phyloP scores from a whole-genome alignment of 2,797 vertebrate species.

The Gymnopithys bicolor region DNA sequence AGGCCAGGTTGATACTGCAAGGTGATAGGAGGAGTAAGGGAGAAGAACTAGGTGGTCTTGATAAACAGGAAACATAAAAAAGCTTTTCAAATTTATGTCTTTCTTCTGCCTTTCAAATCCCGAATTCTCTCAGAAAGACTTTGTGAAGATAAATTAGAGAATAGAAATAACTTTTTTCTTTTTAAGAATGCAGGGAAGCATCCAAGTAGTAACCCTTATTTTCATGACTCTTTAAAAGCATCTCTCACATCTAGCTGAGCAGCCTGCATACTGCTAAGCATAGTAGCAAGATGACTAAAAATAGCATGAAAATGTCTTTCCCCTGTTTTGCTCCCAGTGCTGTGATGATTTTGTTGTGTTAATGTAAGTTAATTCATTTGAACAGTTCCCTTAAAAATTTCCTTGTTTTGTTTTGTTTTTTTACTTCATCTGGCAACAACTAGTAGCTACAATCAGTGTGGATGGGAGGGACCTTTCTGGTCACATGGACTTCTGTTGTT shows the following conservation, averaged over 20 bases:
- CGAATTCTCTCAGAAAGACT: background rate
- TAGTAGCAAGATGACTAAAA: slow-evolving; percentile 35
- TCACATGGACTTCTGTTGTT: background rate
- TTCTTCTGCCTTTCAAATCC: background rate
- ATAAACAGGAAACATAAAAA: background rate
- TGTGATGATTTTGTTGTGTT: background rate
- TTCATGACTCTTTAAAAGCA: background rate
- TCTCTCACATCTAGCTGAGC: background rate
- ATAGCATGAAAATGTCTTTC: background rate
- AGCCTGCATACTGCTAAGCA: background rate
- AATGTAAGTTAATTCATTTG: background rate
- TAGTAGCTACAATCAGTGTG: background rate
- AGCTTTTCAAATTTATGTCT: background rate
- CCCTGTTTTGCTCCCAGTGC: background rate
- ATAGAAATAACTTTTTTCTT: background rate
- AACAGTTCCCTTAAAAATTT: background rate
- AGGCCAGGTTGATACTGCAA: background rate
- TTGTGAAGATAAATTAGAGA: background rate
- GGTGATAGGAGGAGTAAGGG: background rate
- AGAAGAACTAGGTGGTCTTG: background rate
- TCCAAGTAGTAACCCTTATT: background rate
- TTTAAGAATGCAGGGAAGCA: background rate
- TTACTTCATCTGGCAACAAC: background rate
- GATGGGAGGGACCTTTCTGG: background rate
- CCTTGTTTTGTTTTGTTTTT: background rate